Base-by-base conservation (phyloP, 2,888 invertebrate genomes). In the Mesoligia furuncula region DNA sequence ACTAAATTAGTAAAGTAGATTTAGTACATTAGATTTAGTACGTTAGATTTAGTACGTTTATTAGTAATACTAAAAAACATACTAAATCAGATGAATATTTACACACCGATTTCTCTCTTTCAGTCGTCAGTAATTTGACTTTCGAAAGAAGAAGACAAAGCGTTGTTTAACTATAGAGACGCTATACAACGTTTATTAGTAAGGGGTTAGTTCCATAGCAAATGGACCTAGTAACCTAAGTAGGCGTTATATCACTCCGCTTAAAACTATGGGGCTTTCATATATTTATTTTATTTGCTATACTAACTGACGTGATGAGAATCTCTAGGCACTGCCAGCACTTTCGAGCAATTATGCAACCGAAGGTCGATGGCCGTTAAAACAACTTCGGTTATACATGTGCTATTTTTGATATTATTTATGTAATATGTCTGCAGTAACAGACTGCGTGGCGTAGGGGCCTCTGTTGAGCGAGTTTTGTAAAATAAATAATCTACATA, bases 381-480 rank as follows among this genome's bases (percentile, higher is more conserved):
- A 82, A 84, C 75, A 81, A 74, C 76, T 81, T 80, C 68, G 42
- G 61, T 59, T 75, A 79, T 71, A 81, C 61, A 77, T 84, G 77
- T 80, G 64, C 79, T 83, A 80, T 86, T 86, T 85, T 82, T 79
- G 36, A 71, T 71, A 77, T 66, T 42, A 24, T 73, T 93, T 91
- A 91, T 77, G 76, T 89, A 92, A 93, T 80, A 61, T 83, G 91
- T 92, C 90, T 92, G 87, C 83, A 79, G 71, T 65, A 61, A 84
- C 90, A 94, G 94, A 94, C 94, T 87, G 94, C 92, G 82, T 83
- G 94, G 89, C 93, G 91, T 83, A 87, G 67, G 65, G 20, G 67
- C 65, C 66, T 51, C 61, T 65, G 72, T 70, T 71, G 54, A 73
- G 57, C 45, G 31, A 73, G 36, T 64, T 77, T n/a, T 77, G 42